A percentile compares a stretch with the other conserved stretches of the same genome.
These are phyloP conservation scores for Podarcis lilfordi DNA, from an alignment of 2,797 vertebrate genomes.

Conservation along the genomic window DNA sequence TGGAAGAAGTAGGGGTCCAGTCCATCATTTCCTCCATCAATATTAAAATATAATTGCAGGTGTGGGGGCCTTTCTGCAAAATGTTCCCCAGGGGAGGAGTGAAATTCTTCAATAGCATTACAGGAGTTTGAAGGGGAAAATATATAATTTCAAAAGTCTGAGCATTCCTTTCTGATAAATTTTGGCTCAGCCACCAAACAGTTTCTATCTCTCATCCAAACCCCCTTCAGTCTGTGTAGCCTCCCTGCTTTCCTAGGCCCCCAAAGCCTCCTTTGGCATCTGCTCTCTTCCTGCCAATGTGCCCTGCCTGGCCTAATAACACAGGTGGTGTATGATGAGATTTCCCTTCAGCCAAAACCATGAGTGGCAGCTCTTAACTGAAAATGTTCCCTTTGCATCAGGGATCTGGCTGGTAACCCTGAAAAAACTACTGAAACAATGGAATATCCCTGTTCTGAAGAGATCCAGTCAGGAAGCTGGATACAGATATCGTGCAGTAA, in stretches of 20 bases:
- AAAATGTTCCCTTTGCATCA: conserved; percentile 10
- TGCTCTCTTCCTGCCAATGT: not conserved
- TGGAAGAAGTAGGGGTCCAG: too few relatives aligned
- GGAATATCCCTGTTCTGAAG: conserved; percentile 58
- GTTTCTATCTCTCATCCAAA: not conserved
- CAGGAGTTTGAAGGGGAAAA: too few relatives aligned
- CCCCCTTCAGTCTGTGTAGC: not conserved
- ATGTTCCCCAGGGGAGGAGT: too few relatives aligned
- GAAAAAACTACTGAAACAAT: conserved; percentile 53
- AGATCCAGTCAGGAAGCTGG: conserved; percentile 58
- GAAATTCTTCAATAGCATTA: too few relatives aligned
- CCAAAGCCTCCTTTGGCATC: not conserved
- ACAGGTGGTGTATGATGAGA: not conserved
- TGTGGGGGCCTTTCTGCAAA: too few relatives aligned
- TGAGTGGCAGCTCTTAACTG: not conserved
- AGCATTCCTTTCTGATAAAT: too few relatives aligned
- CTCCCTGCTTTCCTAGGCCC: not conserved
- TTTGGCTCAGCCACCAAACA: too few relatives aligned
- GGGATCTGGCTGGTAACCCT: conserved; percentile 59
- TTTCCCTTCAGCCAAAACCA: not conserved
- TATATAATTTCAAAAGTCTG: too few relatives aligned
- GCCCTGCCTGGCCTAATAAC: not conserved
- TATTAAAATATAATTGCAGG: too few relatives aligned
- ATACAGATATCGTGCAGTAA: conserved; percentile 65
- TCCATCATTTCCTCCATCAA: too few relatives aligned